Evolutionary conservation across 2,888 invertebrate species (phyloP).

Genomic region (Tenthredo mesomela): DNA sequence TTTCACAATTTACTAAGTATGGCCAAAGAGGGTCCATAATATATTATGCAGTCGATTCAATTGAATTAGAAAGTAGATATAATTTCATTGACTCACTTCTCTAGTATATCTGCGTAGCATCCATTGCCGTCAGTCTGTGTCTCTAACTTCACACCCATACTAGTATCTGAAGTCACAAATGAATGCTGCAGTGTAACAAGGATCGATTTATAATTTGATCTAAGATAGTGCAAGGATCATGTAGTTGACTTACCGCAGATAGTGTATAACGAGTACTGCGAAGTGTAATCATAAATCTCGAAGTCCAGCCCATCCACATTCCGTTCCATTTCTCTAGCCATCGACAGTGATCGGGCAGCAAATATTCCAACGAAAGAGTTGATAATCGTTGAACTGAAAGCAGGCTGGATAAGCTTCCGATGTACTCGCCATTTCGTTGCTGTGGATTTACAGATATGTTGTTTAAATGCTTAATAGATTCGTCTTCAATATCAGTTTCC

Average conservation of each 20-base stretch:
- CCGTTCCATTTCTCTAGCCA: neutral
- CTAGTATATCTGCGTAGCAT: neutral
- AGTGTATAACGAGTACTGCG: neutral
- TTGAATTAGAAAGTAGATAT: too few relatives aligned
- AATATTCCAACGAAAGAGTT: conserved; percentile 13
- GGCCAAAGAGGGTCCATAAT: too few relatives aligned
- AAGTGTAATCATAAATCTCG: neutral
- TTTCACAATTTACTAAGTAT: too few relatives aligned
- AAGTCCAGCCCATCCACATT: neutral
- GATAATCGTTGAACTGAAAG: neutral
- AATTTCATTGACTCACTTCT: neutral
- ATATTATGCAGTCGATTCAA: too few relatives aligned
- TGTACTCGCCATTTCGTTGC: neutral
- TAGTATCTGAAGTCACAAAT: neutral
- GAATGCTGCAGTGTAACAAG: neutral
- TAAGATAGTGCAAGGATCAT: neutral
- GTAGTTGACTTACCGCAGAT: conserved; percentile 11
- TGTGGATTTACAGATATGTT: too few relatives aligned
- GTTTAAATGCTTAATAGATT: too few relatives aligned
- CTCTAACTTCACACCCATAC: conserved; percentile 1
- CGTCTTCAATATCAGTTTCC: too few relatives aligned
- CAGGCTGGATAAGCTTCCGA: too few relatives aligned
- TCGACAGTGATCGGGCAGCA: neutral
- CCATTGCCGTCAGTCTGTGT: neutral
- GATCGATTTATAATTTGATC: neutral